Base-by-base conservation (phyloP, 2,797 vertebrate genomes). In the Hippopotamyrus pictus region DNA sequence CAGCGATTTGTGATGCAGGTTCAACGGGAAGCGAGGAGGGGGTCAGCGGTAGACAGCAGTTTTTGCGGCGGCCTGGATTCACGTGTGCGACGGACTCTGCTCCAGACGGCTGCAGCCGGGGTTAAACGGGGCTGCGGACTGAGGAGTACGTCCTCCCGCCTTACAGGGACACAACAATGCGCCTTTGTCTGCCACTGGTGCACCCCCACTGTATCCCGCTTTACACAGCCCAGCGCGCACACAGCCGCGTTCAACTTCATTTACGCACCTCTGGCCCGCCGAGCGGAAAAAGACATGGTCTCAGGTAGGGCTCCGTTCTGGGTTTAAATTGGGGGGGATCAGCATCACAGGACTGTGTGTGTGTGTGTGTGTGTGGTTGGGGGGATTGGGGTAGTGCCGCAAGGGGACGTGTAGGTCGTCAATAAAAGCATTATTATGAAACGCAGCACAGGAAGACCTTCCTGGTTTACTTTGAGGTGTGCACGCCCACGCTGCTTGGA, bases 301-400 rank as follows among this genome's bases (percentile, higher is more conserved):
- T 2, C 89, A 62, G 91, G 90, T 91, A 91, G 88, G 25, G 25
- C 87, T 88, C 73, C 91, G 89, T 90, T 88, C 62, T 90, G 76
- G 83, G 90, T 91, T 69, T 44, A 54, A 44, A 69, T 89, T 79
- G 53, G 89, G 89, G 92, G 88, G 91, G 73, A 73, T 88, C 19
- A 87, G 44, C 90, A 90, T 90, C 91, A 89, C 90, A 93, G 90
- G 2, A 25, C 46, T 11, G 65, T 57, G 90, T 17, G 51, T 53
- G 14, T 53, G 17, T 19, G 88, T 41, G 37, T 37, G 37, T 37
- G 33, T 2, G 33, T 1, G 29, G 29, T 33, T 33, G 29, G 1
- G 33, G 19, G 8, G 37, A n/a, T n/a, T n/a, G 29, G n/a, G 17
- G 14, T 5, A 3, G 7, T 86, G 37, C 50, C 19, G 5, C 22